phyloP scores from a whole-genome alignment of 2,888 invertebrate species.

The Chaetogeoica ovagalla region DNA sequence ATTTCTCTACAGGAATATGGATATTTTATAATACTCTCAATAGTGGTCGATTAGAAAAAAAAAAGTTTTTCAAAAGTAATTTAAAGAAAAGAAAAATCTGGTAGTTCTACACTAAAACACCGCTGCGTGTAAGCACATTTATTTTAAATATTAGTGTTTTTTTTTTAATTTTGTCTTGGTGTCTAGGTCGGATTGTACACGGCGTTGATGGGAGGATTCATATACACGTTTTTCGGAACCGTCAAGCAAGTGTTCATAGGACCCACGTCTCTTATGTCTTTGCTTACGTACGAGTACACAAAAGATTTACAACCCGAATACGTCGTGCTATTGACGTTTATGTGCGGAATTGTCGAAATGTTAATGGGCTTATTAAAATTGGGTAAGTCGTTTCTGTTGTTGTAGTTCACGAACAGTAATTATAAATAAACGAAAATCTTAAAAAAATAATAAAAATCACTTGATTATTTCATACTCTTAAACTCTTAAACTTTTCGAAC shows the following conservation, averaged over 20 bases:
- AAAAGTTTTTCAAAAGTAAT: no score
- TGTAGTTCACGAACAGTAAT: background rate
- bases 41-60: no score
- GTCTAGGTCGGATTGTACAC: conserved; percentile 84
- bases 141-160: background rate
- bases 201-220: conserved; percentile 83
- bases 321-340: conserved; percentile 75
- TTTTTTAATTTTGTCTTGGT: background rate
- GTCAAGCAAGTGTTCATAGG: conserved; percentile 85
- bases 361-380: conserved; percentile 80
- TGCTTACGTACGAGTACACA: conserved; percentile 77
- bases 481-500: no score
- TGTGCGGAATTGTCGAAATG: conserved; percentile 77
- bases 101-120: no score
- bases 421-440: background rate
- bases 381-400: conserved; percentile 63
- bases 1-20: no score
- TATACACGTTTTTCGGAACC: conserved; percentile 86
- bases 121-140: background rate
- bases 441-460: background rate
- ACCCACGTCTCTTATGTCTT: conserved; percentile 91
- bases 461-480: no score
- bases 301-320: conserved; percentile 71
- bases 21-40: no score
- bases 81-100: no score